Evolutionary conservation across 2,888 invertebrate species (phyloP), one percentile per base, ranked within the genome.

Genomic region (Agriopis leucophaearia): DNA sequence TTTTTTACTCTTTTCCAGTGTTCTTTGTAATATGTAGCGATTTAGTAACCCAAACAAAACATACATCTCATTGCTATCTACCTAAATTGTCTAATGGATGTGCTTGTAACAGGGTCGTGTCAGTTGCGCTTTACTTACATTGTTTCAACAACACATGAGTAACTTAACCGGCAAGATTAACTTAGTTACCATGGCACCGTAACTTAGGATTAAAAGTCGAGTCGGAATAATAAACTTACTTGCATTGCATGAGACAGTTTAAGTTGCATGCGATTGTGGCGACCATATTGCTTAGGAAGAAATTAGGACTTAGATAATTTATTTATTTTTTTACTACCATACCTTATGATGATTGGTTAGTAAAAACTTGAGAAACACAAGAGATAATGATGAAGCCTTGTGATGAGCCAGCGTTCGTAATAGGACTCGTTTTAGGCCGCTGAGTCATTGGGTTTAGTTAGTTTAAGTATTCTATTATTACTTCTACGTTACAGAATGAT

Each of bases 81-180:
- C 54, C 18, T 0, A 57, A 36, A 15, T 27, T 18, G 13, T 27
- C 18, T 16, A 57, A 47, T 67, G 51, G 47, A 62, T 45, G 60
- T 36, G 52, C 52, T 56, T 35, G 57, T 57, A 62, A 52, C 15
- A 48, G 36, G 27, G 45, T 54, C 64, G 48, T 50, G 68, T 63
- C 54, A 59, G 48, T 59, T 48, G 12, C 57, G 27, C 51, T 52
- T 54, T 42, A 59, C 60, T 60, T 45, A 36, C 68, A 61, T 69
- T 64, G 68, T 69, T 64, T 50, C 63, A 51, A 54, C 71, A 71
- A 64, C 66, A 70, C 62, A 56, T 36, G 51, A 58, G 70, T 71
- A 62, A 68, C 48, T 71, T 61, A 75, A 70, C 62, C 55, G 52
- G 64, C 62, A 65, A 70, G 65, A 71, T 71, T 67, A 71, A 70